Base-by-base conservation (phyloP, 1,140 invertebrate genomes). In the Probaryconus sp. region DNA sequence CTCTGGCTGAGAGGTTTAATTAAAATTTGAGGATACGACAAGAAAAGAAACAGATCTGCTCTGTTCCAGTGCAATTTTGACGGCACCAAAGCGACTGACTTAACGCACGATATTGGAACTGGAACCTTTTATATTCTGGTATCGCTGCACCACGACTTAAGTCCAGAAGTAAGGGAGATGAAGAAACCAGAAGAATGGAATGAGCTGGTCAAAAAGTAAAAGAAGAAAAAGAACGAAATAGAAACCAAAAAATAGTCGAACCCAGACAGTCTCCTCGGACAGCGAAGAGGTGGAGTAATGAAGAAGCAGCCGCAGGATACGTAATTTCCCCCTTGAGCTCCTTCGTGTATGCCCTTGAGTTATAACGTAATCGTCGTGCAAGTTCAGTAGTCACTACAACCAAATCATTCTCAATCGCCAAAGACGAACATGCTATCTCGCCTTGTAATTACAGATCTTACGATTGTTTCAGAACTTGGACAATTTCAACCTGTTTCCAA, bases 1-100 rank as follows among this genome's bases (percentile, higher is more conserved):
- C 71, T 70, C 67, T 68, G 61, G 28, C 71, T 60, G 76, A 48
- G 70, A 79, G 72, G 53, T 80, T 83, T 83, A 83, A 83, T 83
- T 81, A 81, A 81, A 83, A 83, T 83, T 80, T 61, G 76, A 75
- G 50, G 69, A 75, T 70, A 26, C 37, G 38, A n/a, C n/a, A n/a
- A n/a, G 28, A 33, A 45, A 53, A 72, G 61, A 60, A 60, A 63
- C 21, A 31, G 24, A 60, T 47, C 60, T 40, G 10, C 24, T 9
- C 31, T 24, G 45, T 65, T 73, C 21, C 31, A 13, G 18, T 33
- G 63, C 50, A 61, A 70, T 70, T 70, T 73, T 71, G 45, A 55
- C 73, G 43, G 31, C 56, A 35, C 37, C 55, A 42, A 35, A 51
- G 17, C 61, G 24, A 50, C 53, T 28, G 60, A 69, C 63, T 43